These are phyloP conservation scores for Neofelis nebulosa DNA, from an alignment of 2,113 vertebrate genomes.

Conservation along the genomic window DNA sequence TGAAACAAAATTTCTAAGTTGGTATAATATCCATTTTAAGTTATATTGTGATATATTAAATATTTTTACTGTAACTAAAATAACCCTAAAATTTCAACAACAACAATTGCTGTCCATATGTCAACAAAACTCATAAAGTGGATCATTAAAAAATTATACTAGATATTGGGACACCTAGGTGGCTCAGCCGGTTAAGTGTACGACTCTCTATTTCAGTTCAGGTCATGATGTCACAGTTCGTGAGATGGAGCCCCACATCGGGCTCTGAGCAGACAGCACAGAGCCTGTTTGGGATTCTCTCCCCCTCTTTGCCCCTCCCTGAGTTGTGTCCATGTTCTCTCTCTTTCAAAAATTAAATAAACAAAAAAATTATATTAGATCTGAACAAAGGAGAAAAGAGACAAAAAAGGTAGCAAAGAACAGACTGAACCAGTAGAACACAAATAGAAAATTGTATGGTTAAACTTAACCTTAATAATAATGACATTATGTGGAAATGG, in stretches of 20 bases:
- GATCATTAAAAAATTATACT: neutral
- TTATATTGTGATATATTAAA: neutral
- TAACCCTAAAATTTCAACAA: neutral
- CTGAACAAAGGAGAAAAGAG: neutral
- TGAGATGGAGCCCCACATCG: no score
- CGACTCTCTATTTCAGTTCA: no score
- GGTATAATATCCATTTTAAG: neutral
- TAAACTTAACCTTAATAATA: neutral
- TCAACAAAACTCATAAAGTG: neutral
- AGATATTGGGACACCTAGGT: no score
- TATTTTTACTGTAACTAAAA: neutral
- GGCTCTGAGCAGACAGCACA: no score
- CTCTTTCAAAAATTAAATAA: no score
- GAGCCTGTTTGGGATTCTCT: no score
- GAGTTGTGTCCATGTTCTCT: no score
- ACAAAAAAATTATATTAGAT: neutral
- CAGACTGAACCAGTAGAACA: neutral
- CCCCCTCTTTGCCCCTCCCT: no score
- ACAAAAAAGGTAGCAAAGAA: neutral
- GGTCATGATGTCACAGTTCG: no score
- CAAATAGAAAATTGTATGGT: neutral
- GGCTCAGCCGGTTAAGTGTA: no score
- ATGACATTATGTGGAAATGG: neutral
- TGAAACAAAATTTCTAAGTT: neutral
- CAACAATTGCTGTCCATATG: neutral